Percentiles rank a stretch among this genome's conserved stretches.
These are phyloP conservation scores for Phyllostomus hastatus DNA, from an alignment of 2,113 vertebrate species.

Conservation along the genomic window DNA sequence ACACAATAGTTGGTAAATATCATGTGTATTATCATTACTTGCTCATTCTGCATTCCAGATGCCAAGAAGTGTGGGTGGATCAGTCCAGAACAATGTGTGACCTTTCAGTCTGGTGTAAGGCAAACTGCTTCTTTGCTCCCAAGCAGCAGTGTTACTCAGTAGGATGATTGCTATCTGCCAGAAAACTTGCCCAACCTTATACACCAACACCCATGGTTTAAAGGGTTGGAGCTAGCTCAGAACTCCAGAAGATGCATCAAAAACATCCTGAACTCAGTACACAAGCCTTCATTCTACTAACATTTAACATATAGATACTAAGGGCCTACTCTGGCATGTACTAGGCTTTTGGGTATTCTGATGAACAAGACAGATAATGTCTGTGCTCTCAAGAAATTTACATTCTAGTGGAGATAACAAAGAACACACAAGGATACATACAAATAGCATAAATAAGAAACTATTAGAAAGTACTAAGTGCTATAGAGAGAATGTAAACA, in stretches of 20 bases:
- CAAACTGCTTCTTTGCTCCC: not conserved
- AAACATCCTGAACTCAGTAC: not conserved
- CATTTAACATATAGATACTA: not conserved
- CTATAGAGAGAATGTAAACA: not conserved
- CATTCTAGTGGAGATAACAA: not conserved
- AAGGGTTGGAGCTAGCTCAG: not conserved
- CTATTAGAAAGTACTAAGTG: not conserved
- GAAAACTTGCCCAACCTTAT: not conserved
- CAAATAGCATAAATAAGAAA: not conserved
- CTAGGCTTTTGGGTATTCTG: not conserved
- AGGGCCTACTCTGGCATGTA: not conserved
- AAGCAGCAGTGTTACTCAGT: not conserved
- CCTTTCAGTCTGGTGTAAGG: not conserved
- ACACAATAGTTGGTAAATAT: not conserved
- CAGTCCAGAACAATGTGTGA: not conserved
- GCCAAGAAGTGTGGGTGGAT: not conserved
- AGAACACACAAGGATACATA: not conserved
- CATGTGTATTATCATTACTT: not conserved
- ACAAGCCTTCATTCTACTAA: not conserved
- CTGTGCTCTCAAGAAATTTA: not conserved
- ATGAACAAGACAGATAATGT: not conserved
- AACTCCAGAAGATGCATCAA: not conserved
- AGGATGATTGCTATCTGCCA: not conserved
- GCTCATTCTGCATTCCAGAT: not conserved
- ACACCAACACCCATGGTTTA: not conserved